Percentiles rank a stretch among this genome's conserved stretches.
Conservation (phyloP, 2,888 invertebrate species). For the Cataglyphis rosenhaueri region DNA sequence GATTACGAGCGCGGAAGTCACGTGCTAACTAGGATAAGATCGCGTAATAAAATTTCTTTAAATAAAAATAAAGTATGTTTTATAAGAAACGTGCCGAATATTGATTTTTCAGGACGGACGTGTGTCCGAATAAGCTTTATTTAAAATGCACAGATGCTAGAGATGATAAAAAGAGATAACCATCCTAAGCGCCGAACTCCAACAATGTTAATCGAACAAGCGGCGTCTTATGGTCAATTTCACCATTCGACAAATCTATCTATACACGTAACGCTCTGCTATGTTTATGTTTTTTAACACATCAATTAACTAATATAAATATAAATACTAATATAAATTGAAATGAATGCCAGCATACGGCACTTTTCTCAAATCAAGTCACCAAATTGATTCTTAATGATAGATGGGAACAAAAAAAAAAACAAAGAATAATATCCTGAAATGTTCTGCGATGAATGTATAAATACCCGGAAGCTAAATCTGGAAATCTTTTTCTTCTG, state of each 20-base stretch:
- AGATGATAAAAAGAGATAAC: conserved; percentile 78
- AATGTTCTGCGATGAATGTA: background rate
- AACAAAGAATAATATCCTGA: background rate
- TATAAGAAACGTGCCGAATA: background rate
- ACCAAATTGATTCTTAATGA: conserved; percentile 2
- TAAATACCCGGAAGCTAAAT: conserved; percentile 46
- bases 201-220: conserved; percentile 71
- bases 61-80: background rate
- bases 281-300: conserved; percentile 6
- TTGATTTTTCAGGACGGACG: conserved; percentile 1
- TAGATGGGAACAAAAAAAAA: background rate
- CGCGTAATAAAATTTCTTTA: conserved; percentile 46
- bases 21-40: conserved; percentile 6
- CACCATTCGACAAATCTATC: conserved; percentile 76
- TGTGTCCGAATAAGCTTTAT: conserved; percentile 27
- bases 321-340: conserved; percentile 13
- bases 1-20: conserved; percentile 30
- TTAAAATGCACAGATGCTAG: conserved; percentile 62
- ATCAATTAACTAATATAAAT: conserved; percentile 18
- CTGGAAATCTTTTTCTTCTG: conserved; percentile 31
- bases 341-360: background rate
- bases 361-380: background rate
- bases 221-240: conserved; percentile 75
- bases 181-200: conserved; percentile 81
- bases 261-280: conserved; percentile 70